These are phyloP conservation scores for Tuberolachnus salignus DNA, from an alignment of 2,888 invertebrate genomes.

Conservation along the genomic window DNA sequence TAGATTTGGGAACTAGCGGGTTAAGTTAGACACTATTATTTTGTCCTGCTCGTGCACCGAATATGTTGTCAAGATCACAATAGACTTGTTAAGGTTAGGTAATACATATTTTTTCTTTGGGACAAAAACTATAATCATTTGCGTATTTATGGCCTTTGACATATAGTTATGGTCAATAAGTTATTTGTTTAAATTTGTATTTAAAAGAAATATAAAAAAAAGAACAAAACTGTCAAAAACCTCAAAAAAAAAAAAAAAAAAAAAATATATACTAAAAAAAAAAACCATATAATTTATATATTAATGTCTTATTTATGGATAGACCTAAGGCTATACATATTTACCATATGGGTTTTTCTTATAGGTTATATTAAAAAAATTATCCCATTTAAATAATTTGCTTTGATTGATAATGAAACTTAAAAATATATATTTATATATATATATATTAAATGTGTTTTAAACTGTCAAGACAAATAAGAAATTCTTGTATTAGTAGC, in stretches of 20 bases:
- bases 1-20: conserved; percentile 19
- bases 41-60: conserved; percentile 40
- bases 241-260: conserved; percentile 29
- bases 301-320: conserved; percentile 48
- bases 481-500: conserved; percentile 18
- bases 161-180: conserved; percentile 37
- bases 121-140: conserved; percentile 49
- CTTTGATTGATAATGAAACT: conserved; percentile 16
- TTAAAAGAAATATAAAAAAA: conserved; percentile 47
- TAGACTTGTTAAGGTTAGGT: conserved; percentile 46
- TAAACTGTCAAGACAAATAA: conserved; percentile 51
- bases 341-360: conserved; percentile 36
- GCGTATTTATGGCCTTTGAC: conserved; percentile 21
- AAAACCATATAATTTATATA: conserved; percentile 26
- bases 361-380: conserved; percentile 32
- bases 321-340: conserved; percentile 43
- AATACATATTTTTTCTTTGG: conserved; percentile 47
- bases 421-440: not conserved
- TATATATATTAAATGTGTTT: conserved; percentile 26
- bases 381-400: conserved; percentile 30
- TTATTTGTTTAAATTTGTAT: conserved; percentile 46
- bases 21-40: conserved; percentile 25
- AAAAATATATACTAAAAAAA: conserved; percentile 26
- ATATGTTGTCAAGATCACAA: conserved; percentile 30
- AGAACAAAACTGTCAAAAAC: conserved; percentile 41